These are phyloP conservation scores for Echeneis naucrates DNA, from an alignment of 2,797 vertebrate species.

Conservation along the genomic window DNA sequence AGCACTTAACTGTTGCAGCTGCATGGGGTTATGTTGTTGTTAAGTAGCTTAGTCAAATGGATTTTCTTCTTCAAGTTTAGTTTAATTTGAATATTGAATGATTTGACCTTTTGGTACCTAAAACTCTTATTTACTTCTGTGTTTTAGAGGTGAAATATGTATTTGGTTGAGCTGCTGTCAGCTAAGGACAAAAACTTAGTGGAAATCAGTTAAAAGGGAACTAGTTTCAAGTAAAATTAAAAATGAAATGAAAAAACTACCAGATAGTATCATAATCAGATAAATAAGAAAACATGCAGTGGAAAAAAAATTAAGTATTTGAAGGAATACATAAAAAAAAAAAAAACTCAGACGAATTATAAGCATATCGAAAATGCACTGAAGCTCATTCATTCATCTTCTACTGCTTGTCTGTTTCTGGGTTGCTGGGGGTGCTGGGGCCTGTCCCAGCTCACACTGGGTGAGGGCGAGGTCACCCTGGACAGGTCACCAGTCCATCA, in stretches of 20 bases:
- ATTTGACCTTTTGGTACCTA: neutral
- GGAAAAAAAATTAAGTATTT: neutral
- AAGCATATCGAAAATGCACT: neutral
- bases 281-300: neutral
- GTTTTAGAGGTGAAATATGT: neutral
- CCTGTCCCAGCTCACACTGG: too few relatives aligned
- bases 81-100: neutral
- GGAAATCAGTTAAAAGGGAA: neutral
- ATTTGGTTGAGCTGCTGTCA: neutral
- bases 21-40: neutral
- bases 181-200: neutral
- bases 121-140: neutral
- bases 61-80: neutral
- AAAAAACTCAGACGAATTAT: constrained; percentile 2
- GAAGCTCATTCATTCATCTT: too few relatives aligned
- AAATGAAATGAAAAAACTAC: neutral
- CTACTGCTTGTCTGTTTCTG: too few relatives aligned
- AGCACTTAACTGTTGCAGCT: neutral
- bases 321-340: neutral
- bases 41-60: neutral
- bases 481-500: too few relatives aligned
- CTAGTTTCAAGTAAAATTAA: neutral
- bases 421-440: too few relatives aligned
- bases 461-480: too few relatives aligned
- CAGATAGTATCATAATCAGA: neutral